Conservation (phyloP, 2,113 vertebrate species). For the Petroica traversi region DNA sequence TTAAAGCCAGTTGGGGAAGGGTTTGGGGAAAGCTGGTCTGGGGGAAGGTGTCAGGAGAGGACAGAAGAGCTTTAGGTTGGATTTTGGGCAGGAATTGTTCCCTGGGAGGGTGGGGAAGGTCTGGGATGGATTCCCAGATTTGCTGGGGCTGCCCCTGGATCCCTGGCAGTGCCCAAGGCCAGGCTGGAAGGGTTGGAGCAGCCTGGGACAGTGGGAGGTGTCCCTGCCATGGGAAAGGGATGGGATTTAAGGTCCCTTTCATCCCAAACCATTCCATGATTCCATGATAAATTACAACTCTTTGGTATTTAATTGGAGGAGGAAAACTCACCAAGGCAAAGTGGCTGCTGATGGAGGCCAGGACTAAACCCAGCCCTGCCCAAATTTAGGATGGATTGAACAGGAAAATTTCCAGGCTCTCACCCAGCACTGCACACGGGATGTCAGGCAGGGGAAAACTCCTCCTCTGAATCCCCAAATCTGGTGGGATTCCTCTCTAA, state of each 20-base stretch:
- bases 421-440: neutral
- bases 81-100: neutral
- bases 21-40: neutral
- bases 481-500: neutral
- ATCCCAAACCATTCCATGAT: rapidly evolving
- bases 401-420: neutral
- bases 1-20: rapidly evolving
- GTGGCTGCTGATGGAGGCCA: neutral
- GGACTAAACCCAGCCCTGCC: neutral
- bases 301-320: neutral
- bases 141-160: neutral
- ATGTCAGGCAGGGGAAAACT: neutral
- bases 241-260: neutral
- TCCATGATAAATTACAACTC: neutral
- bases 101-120: neutral
- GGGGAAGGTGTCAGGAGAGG: neutral
- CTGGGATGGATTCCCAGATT: neutral
- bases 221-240: neutral
- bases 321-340: rapidly evolving
- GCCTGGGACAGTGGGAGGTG: neutral
- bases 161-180: neutral
- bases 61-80: neutral
- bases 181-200: neutral
- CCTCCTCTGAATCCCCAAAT: neutral
- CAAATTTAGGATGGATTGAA: rapidly evolving